These are phyloP conservation scores for Coracias cyanogaster DNA, from an alignment of 2,797 vertebrate genomes.

Conservation along the genomic window DNA sequence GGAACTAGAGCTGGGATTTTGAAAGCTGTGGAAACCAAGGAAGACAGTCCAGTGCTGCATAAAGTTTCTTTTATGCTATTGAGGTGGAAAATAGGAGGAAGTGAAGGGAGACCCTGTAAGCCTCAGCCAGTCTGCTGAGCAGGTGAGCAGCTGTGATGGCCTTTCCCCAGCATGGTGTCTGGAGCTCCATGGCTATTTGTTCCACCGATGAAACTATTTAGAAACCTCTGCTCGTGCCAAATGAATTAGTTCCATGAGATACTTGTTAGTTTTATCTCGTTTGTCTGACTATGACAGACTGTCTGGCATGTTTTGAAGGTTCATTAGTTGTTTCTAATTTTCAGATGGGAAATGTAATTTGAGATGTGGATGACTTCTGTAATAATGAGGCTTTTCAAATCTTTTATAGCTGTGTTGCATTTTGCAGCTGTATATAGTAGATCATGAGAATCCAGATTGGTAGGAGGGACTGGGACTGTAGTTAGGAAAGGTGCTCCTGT, in stretches of 20 bases:
- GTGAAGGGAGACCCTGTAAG: background rate
- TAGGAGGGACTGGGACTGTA: background rate
- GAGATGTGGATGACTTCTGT: background rate
- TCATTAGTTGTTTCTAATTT: background rate
- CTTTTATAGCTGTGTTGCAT: accelerated
- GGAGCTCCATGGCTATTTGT: accelerated
- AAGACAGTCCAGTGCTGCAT: background rate
- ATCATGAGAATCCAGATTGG: background rate
- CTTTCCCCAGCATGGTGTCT: accelerated
- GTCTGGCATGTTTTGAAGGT: background rate
- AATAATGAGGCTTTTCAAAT: background rate
- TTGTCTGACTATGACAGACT: background rate
- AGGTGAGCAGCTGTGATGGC: background rate
- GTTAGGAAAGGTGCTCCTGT: background rate
- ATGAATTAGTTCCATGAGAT: background rate
- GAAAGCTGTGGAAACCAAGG: accelerated
- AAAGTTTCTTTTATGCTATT: background rate
- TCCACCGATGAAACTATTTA: background rate
- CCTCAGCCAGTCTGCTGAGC: background rate
- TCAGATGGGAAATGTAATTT: background rate
- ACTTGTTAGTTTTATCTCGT: background rate
- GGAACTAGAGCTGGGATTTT: background rate
- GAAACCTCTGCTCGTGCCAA: background rate
- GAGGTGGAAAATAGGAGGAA: background rate
- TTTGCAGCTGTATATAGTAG: background rate